A percentile compares a stretch with the other conserved stretches of the same genome.
Evolutionary conservation across 2,888 invertebrate species (phyloP).

Genomic region (Cantharis lateralis): DNA sequence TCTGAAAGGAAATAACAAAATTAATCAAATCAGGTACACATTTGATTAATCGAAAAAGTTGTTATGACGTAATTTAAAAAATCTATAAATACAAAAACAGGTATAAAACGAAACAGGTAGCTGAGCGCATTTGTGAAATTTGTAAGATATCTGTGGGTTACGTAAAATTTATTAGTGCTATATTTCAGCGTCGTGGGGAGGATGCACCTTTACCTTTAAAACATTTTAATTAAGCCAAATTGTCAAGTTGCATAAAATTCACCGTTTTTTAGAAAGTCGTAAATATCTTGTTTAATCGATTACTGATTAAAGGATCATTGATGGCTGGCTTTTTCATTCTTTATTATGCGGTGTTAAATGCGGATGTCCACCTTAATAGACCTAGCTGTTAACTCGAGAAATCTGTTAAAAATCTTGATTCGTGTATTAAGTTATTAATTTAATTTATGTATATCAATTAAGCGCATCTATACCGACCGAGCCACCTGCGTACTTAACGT

Average conservation of each 20-base stretch:
- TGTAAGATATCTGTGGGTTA: constrained; percentile 10
- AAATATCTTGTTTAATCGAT: neutral
- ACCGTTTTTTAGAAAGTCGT: constrained; percentile 9
- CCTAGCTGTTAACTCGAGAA: constrained; percentile 8
- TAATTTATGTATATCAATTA: constrained; percentile 14
- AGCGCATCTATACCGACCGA: neutral
- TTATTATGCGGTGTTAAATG: neutral
- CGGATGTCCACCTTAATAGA: constrained; percentile 2
- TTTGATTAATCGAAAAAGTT: neutral
- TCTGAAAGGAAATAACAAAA: constrained; percentile 14
- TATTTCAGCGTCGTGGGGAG: constrained; percentile 16
- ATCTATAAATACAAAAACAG: neutral
- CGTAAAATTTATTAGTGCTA: constrained; percentile 28
- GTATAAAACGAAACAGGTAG: constrained; percentile 12
- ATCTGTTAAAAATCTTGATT: constrained; percentile 9
- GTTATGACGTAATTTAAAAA: neutral
- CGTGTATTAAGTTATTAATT: constrained; percentile 6
- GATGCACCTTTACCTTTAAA: constrained; percentile 29
- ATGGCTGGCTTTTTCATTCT: neutral
- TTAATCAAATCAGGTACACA: neutral
- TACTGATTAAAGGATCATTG: constrained; percentile 7
- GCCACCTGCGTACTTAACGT: neutral
- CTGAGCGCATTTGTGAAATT: constrained; percentile 5
- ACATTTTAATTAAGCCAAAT: constrained; percentile 29
- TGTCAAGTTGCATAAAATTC: constrained; percentile 12